Conservation (phyloP, 2,113 vertebrate species). For the Grus americana region DNA sequence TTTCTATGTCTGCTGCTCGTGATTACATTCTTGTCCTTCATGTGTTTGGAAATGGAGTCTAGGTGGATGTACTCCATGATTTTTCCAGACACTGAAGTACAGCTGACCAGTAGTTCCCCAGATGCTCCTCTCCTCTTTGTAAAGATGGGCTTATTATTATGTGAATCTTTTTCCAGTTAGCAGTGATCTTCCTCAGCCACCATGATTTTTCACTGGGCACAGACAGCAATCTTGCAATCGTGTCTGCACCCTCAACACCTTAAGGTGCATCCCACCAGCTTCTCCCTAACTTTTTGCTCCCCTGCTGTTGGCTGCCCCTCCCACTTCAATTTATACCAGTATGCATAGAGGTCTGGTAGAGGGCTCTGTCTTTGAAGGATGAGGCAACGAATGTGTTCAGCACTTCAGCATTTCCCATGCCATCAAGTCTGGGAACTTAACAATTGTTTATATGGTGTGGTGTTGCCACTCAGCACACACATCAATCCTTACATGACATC, state of each 20-base stretch:
- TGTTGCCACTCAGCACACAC: not conserved
- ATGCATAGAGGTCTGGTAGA: not conserved
- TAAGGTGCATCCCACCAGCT: not conserved
- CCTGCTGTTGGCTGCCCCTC: not conserved
- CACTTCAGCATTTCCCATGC: not conserved
- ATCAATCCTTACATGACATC: not conserved
- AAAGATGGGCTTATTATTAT: not conserved
- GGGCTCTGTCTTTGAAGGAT: not conserved
- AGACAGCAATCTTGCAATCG: not conserved
- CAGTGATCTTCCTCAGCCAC: not conserved
- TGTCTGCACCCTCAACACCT: not conserved
- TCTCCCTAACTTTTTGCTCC: not conserved
- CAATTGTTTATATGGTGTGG: not conserved
- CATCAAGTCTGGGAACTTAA: not conserved
- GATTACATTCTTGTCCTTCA: not conserved
- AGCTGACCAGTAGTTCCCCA: not conserved
- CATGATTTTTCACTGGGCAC: not conserved
- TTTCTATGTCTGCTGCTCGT: not conserved
- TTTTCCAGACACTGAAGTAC: not conserved
- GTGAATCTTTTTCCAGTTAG: not conserved
- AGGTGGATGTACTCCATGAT: not conserved
- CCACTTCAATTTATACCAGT: not conserved
- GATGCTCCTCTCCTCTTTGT: not conserved
- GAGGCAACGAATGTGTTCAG: not conserved
- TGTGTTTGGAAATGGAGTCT: not conserved